Percentiles rank a stretch among this genome's conserved stretches.
phyloP scores from a whole-genome alignment of 2,888 invertebrate species.

The Epinotia bilunana region DNA sequence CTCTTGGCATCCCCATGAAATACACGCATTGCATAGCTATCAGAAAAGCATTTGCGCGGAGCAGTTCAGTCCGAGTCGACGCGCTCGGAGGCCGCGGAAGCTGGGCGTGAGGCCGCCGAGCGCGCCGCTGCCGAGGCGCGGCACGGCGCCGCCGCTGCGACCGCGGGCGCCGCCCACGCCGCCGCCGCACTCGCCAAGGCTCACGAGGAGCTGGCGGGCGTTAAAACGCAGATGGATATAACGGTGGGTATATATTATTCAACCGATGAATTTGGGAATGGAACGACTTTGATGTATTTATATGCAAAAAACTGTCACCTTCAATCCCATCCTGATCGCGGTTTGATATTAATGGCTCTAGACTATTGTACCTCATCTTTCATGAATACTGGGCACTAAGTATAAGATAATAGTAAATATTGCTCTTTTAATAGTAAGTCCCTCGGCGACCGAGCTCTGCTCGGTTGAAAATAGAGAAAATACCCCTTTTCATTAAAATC shows the following conservation, averaged over 20 bases:
- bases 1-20: not conserved
- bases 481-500: too few relatives aligned
- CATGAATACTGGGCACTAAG: too few relatives aligned
- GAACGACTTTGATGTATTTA: too few relatives aligned
- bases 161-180: slow-evolving; percentile 67
- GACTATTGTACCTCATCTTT: too few relatives aligned
- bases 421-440: too few relatives aligned
- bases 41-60: slow-evolving; percentile 70
- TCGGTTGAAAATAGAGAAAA: too few relatives aligned
- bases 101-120: slow-evolving; percentile 63
- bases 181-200: slow-evolving; percentile 61
- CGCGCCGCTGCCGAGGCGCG: slow-evolving; percentile 67
- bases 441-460: too few relatives aligned
- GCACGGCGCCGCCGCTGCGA: slow-evolving; percentile 68
- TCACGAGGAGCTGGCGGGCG: slow-evolving; percentile 64
- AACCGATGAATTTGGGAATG: too few relatives aligned
- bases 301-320: too few relatives aligned
- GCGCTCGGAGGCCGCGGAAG: slow-evolving; percentile 72
- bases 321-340: too few relatives aligned
- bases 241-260: slow-evolving; percentile 55
- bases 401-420: too few relatives aligned
- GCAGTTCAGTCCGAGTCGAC: slow-evolving; percentile 65
- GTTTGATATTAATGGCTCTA: too few relatives aligned
- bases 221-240: slow-evolving; percentile 69
- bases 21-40: slow-evolving; percentile 55